These are phyloP conservation scores for Centropus unirufus DNA, from an alignment of 2,113 vertebrate genomes.

Conservation along the genomic window DNA sequence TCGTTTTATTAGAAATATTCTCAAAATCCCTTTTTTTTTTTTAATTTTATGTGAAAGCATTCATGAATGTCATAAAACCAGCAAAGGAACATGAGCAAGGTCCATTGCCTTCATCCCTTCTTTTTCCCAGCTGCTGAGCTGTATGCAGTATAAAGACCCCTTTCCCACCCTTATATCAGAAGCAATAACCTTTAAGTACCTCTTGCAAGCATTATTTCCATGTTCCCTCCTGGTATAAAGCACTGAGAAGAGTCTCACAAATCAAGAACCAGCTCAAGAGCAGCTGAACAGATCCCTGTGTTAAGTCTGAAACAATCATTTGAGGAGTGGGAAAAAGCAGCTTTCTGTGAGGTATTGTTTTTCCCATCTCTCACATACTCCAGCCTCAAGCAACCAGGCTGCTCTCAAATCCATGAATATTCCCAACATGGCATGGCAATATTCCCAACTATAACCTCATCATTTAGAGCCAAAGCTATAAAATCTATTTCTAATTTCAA, in stretches of 20 bases:
- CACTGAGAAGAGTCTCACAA: not conserved
- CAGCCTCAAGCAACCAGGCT: not conserved
- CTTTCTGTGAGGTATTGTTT: not conserved
- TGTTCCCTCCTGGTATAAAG: fast-evolving
- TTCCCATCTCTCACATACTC: not conserved
- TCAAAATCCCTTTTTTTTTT: not conserved
- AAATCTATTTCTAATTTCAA: not conserved
- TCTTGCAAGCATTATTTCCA: not conserved
- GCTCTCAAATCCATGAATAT: not conserved
- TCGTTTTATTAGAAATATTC: not conserved
- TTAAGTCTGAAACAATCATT: not conserved
- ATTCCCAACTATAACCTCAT: not conserved
- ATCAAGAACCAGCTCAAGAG: not conserved
- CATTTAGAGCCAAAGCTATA: not conserved
- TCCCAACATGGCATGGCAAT: not conserved
- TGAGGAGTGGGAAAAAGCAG: not conserved
- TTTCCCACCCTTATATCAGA: not conserved
- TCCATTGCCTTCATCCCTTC: not conserved
- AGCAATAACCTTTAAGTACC: not conserved
- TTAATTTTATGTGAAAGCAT: not conserved
- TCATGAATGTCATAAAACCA: not conserved
- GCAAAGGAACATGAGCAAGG: not conserved
- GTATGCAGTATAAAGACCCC: not conserved
- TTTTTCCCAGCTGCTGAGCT: not conserved
- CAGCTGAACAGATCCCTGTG: not conserved